Conservation (phyloP, 1,140 invertebrate species). For the Chlorops oryzae region DNA sequence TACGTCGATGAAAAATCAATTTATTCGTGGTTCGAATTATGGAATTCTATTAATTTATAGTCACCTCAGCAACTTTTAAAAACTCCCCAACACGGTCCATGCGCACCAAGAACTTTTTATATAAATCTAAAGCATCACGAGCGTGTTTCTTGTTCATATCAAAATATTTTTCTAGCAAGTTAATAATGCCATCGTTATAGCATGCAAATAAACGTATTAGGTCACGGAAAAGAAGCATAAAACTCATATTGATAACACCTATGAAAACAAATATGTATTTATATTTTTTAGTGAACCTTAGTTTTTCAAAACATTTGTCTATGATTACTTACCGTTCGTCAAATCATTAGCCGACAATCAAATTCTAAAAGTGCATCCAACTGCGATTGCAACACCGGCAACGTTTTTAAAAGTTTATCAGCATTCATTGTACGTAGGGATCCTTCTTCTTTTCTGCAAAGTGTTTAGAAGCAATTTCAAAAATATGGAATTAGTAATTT, state of each 20-base stretch:
- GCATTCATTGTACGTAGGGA: constrained; percentile 93
- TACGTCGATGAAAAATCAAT: constrained; percentile 40
- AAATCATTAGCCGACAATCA: constrained; percentile 94
- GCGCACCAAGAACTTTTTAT: constrained; percentile 97
- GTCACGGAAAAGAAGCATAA: constrained; percentile 97
- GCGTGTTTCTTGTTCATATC: constrained; percentile 99
- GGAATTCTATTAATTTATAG: constrained; percentile 13
- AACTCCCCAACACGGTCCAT: constrained; percentile 99
- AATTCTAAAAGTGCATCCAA: constrained; percentile 95
- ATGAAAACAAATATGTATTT: too few species aligned
- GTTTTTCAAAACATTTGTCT: too few species aligned
- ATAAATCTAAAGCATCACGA: constrained; percentile 94
- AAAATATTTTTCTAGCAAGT: constrained; percentile 98
- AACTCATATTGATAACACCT: constrained; percentile 93
- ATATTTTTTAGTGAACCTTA: too few species aligned
- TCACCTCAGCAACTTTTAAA: constrained; percentile 89
- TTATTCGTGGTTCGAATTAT: background rate
- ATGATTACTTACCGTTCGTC: constrained; percentile 66
- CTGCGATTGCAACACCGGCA: constrained; percentile 92
- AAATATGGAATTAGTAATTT: too few species aligned
- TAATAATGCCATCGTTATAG: constrained; percentile 99
- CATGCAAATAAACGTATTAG: constrained; percentile 98
- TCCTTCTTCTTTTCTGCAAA: constrained; percentile 80
- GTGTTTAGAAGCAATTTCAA: too few species aligned
- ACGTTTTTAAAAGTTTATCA: constrained; percentile 94